These are phyloP conservation scores for Galago senegalensis DNA, from an alignment of 2,797 vertebrate species.

Conservation along the genomic window DNA sequence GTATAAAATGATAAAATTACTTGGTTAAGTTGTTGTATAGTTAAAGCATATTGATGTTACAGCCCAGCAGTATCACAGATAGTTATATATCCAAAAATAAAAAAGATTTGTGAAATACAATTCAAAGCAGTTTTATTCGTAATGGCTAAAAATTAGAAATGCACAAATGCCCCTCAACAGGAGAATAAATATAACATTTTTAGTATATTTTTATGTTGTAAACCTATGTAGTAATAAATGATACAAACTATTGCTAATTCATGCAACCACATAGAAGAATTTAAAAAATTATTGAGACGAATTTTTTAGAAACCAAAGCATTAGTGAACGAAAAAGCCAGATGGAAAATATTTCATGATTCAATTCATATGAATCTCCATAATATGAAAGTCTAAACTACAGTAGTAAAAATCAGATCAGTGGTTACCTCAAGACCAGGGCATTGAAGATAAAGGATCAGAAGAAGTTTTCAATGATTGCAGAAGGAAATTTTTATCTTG, in stretches of 20 bases:
- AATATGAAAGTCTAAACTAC: not conserved
- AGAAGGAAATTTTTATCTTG: not conserved
- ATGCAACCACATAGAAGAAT: not conserved
- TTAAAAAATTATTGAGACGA: not conserved
- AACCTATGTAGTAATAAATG: not conserved
- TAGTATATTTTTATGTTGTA: not conserved
- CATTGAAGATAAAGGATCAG: not conserved
- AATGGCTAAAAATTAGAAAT: not conserved
- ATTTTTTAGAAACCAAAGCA: not conserved
- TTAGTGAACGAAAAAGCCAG: not conserved
- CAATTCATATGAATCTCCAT: not conserved
- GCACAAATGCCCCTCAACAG: not conserved
- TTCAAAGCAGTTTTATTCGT: conserved; percentile 8
- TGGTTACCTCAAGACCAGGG: not conserved
- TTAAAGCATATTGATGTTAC: not conserved
- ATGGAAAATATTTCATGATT: conserved; percentile 12
- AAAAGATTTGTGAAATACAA: not conserved
- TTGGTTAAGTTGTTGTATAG: not conserved
- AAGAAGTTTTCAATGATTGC: not conserved
- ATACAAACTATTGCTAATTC: not conserved
- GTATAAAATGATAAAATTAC: not conserved
- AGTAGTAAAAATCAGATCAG: not conserved
- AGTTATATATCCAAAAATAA: not conserved
- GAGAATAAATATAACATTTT: not conserved
- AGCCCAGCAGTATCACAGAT: not conserved